Percentiles rank a stretch among this genome's conserved stretches.
Conservation (phyloP, 1,140 invertebrate species). For the Ips nitidus region DNA sequence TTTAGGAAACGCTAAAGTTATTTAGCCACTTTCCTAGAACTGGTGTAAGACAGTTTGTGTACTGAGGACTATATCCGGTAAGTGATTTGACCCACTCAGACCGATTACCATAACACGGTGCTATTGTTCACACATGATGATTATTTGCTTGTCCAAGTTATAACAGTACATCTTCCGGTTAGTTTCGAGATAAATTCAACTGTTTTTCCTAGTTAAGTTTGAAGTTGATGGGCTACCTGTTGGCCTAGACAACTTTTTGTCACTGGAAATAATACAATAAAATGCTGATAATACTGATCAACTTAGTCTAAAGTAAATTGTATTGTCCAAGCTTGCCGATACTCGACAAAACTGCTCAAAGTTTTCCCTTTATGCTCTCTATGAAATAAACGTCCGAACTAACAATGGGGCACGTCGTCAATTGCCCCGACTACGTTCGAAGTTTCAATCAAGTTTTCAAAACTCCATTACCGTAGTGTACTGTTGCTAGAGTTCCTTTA, state of each 20-base stretch:
- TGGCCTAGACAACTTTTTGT: too few species aligned
- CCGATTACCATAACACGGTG: too few species aligned
- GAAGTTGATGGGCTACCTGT: too few species aligned
- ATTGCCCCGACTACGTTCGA: slow-evolving; percentile 11
- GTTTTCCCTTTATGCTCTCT: slow-evolving; percentile 17
- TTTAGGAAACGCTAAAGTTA: background rate
- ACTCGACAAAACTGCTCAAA: slow-evolving; percentile 9
- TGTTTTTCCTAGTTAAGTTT: too few species aligned
- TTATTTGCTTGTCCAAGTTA: background rate
- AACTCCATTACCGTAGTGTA: slow-evolving; percentile 9
- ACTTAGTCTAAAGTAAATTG: background rate
- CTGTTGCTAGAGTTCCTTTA: too few species aligned
- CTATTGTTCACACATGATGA: background rate
- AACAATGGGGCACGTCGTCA: slow-evolving; percentile 12
- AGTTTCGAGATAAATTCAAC: too few species aligned
- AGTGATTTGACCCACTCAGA: background rate
- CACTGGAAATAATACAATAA: too few species aligned
- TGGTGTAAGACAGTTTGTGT: background rate
- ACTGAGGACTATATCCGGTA: background rate
- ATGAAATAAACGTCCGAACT: slow-evolving; percentile 14
- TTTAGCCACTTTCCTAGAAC: background rate
- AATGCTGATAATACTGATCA: slow-evolving; percentile 7
- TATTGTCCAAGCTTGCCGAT: slow-evolving; percentile 17
- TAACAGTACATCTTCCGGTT: too few species aligned
- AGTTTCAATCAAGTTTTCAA: slow-evolving; percentile 28